Evolutionary conservation across 2,888 invertebrate genomes (phyloP), one percentile per base, ranked within the genome.

Genomic region (Ptycholaimellus sp.): DNA sequence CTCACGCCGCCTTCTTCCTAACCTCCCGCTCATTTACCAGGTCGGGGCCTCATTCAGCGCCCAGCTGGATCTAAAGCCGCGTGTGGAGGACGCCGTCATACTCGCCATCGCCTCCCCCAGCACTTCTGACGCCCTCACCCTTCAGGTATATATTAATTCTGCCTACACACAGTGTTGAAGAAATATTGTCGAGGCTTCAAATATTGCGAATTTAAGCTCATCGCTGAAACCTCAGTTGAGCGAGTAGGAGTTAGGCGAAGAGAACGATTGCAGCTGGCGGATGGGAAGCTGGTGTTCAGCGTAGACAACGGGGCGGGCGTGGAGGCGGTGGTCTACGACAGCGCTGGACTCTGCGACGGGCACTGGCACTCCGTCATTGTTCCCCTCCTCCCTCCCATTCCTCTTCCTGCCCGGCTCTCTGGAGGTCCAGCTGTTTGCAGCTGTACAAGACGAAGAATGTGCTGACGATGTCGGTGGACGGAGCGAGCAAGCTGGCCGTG

Each of bases 371-470:
- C 69, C 39, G 77, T 85, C 31, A 51, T 49, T 11, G 40, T 25
- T 23, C 7, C 13, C 25, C 25, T n/a, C n/a, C n/a, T n/a, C n/a
- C n/a, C n/a, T n/a, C n/a, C n/a, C n/a, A n/a, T n/a, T n/a, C n/a
- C n/a, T n/a, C n/a, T n/a, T n/a, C n/a, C n/a, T n/a, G n/a, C n/a
- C n/a, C n/a, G n/a, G n/a, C n/a, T n/a, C n/a, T n/a, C n/a, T n/a
- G 18, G 16, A 39, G 20, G 13, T 39, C 25, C 17, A 33, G 16
- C 16, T 18, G 20, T 18, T 41, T 48, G 49, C 60, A 48, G 68
- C 72, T 82, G 74, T 35, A 70, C 22, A 90, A 87, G 60, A 74
- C 76, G n/a, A 77, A 77, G 60, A 82, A 82, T 59, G 74, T 83
- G 17, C 74, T 85, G 4, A 73, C 76, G 0, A 65, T 96, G 36